phyloP scores from a whole-genome alignment of 2,113 vertebrate species.

The Cyprinus carpio region DNA sequence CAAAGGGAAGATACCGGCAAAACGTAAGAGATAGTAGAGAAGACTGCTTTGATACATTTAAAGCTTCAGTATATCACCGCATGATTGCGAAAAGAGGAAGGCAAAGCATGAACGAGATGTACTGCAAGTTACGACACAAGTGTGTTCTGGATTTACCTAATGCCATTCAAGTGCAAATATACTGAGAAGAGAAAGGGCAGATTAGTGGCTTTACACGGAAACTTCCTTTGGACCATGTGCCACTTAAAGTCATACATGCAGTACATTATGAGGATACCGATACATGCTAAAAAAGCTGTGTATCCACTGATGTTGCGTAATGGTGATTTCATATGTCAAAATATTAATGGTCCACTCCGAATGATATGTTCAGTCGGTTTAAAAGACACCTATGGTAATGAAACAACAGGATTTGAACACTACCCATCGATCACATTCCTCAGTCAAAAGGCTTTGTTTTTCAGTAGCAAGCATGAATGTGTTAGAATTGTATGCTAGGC shows the following conservation, averaged over 20 bases:
- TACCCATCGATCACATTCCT: constrained; percentile 31
- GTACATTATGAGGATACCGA: constrained; percentile 12
- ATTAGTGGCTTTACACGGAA: constrained; percentile 42
- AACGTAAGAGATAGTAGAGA: not conserved
- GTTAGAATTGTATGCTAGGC: not conserved
- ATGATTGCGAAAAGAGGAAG: constrained; percentile 8
- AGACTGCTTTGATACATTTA: not conserved
- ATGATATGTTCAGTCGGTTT: constrained; percentile 14
- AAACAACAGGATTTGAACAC: not conserved
- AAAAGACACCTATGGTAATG: constrained; percentile 21
- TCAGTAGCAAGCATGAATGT: not conserved
- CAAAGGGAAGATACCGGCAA: not conserved
- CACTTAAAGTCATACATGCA: constrained; percentile 42
- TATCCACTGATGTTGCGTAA: not conserved
- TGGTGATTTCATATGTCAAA: constrained; percentile 18
- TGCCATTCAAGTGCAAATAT: constrained; percentile 57
- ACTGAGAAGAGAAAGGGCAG: constrained; percentile 56
- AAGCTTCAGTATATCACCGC: constrained; percentile 9
- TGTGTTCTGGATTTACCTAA: constrained; percentile 35
- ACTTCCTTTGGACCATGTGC: constrained; percentile 28
- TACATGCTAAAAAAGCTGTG: no score
- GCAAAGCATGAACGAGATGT: constrained; percentile 16
- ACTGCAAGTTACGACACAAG: constrained; percentile 42
- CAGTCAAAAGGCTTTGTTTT: not conserved
- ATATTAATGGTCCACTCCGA: constrained; percentile 19